Base-by-base conservation (phyloP, 1,140 invertebrate genomes). In the Aphelenchoides besseyi region DNA sequence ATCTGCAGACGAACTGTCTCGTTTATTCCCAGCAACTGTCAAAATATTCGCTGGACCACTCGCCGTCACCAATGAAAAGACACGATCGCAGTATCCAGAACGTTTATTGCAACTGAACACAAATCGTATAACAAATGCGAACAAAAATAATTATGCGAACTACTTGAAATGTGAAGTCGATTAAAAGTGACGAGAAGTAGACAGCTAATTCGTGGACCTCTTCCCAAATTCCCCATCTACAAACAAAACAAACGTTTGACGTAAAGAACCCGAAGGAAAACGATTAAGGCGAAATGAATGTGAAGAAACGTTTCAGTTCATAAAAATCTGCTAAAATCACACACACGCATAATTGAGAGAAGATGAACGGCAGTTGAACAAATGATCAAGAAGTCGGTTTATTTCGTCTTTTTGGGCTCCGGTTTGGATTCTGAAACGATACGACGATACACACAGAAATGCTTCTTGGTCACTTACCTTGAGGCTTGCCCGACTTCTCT, bases 351-450 rank as follows among this genome's bases (percentile, higher is more conserved):
- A 41, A 16, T 36, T 75, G 36, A 73, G 32, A 18, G 69, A 3
- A 70, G 26, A 18, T 1, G 18, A 73, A 68, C 9, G 66, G 69
- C n/a, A 73, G 16, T 5, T 57, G 69, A 12, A 37, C 12, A 3
- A 68, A 69, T 3, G 52, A 32, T 12, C 1, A 23, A 35, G 28
- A 33, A 3, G 3, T 41, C 8, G 23, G n/a, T 32, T 74, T 73
- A 77, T 63, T 77, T 77, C 3, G 72, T 75, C 55, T 77, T 77
- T 55, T 77, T 77, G n/a, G 71, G 18, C 30, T 77, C 75, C 18
- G 23, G 23, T 59, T 69, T 68, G 57, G 35, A n/a, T 66, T 66
- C 63, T 66, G 30, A 37, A 66, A 35, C 8, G 32, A 66, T 37
- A n/a, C 12, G 30, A 63, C 12, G 16, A n/a, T 41, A 1, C 48